Conservation (phyloP, 1,140 invertebrate species). For the Anastatus disparis region DNA sequence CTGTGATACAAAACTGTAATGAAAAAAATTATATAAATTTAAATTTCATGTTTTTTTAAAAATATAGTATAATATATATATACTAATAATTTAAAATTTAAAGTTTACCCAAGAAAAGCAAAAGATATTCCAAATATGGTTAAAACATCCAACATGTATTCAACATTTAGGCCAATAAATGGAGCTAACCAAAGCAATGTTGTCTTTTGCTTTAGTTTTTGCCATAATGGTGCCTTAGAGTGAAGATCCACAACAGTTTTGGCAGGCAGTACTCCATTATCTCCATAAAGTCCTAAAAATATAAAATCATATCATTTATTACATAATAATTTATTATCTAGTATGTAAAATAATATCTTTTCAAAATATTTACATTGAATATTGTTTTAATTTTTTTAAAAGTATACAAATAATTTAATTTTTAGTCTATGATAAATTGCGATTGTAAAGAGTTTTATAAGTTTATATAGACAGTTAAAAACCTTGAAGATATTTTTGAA, state of each 20-base stretch:
- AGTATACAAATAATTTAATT: no score
- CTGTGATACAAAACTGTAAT: slow-evolving; percentile 73
- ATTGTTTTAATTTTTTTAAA: not conserved
- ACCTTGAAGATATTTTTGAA: no score
- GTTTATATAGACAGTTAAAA: no score
- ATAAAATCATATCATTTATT: no score
- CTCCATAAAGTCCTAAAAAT: slow-evolving; percentile 79
- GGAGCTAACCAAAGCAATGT: slow-evolving; percentile 78
- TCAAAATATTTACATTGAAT: not conserved
- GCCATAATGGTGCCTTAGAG: slow-evolving; percentile 60
- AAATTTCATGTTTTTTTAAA: not conserved
- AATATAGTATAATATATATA: not conserved
- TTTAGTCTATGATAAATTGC: no score
- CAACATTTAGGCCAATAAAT: slow-evolving; percentile 74
- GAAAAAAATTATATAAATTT: slow-evolving; percentile 43
- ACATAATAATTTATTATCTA: no score
- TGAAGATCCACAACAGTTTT: slow-evolving; percentile 71
- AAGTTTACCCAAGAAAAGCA: slow-evolving; percentile 73
- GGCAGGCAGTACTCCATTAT: slow-evolving; percentile 82
- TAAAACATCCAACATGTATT: slow-evolving; percentile 79
- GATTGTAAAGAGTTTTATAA: no score
- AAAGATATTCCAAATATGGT: slow-evolving; percentile 74
- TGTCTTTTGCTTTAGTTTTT: slow-evolving; percentile 74
- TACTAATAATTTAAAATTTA: not conserved
- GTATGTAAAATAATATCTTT: no score